Conservation (phyloP, 2,113 vertebrate genomes). For the Bostrychus sinensis region DNA sequence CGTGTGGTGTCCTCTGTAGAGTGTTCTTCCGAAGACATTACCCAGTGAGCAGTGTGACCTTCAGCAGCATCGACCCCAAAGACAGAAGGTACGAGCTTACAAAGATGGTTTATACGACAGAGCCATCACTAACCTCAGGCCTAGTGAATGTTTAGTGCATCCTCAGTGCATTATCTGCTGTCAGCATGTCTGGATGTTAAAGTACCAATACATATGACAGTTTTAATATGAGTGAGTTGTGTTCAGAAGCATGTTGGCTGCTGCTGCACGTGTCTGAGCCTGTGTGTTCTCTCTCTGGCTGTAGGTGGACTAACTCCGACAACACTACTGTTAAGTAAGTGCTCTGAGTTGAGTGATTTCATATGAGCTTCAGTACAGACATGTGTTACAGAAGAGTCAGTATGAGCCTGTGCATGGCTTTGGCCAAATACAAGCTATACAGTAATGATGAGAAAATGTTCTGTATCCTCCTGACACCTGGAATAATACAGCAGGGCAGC, state of each 20-base stretch:
- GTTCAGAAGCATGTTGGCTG: slow-evolving; percentile 42
- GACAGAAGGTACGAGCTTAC: slow-evolving; percentile 83
- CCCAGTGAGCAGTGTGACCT: slow-evolving; percentile 88
- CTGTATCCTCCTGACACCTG: neutral
- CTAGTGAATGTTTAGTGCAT: neutral
- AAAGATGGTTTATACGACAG: slow-evolving; percentile 1
- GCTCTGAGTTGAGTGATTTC: slow-evolving; percentile 35
- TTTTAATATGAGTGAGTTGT: neutral
- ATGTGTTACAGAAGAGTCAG: neutral
- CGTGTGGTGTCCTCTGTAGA: slow-evolving; percentile 61
- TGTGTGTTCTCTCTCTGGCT: slow-evolving; percentile 52
- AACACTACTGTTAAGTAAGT: slow-evolving; percentile 88
- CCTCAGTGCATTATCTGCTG: neutral
- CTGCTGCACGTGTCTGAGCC: slow-evolving; percentile 52
- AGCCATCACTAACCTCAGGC: slow-evolving; percentile 20
- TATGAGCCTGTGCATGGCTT: slow-evolving; percentile 57
- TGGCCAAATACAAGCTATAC: slow-evolving; percentile 3
- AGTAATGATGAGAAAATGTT: slow-evolving; percentile 19
- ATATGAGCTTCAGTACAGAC: neutral
- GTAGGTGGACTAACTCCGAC: slow-evolving; percentile 90
- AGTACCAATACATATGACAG: neutral
- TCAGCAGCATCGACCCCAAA: slow-evolving; percentile 88
- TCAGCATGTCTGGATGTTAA: slow-evolving; percentile 3
- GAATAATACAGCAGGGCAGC: too few species aligned
- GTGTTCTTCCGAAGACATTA: slow-evolving; percentile 93